Base-by-base conservation (phyloP, 2,797 vertebrate species). In the Microcaecilia unicolor region DNA sequence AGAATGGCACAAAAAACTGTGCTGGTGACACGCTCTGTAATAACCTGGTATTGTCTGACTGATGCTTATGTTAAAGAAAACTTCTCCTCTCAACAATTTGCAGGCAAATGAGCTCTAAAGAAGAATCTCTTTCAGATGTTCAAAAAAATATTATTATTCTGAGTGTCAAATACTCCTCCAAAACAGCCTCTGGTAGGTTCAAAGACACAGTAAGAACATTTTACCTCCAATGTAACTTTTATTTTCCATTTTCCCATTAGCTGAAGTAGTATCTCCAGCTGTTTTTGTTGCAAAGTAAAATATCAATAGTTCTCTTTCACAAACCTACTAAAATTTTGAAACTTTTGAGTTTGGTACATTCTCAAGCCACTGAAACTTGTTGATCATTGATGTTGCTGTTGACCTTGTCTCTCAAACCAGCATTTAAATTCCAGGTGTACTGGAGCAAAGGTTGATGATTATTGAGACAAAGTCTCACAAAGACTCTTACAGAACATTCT, bases 361-460 rank as follows among this genome's bases (percentile, higher is more conserved):
- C n/a, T n/a, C n/a, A n/a, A n/a, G n/a, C n/a, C n/a, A n/a, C n/a
- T n/a, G n/a, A n/a, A n/a, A n/a, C n/a, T n/a, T n/a, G n/a, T n/a
- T n/a, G n/a, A n/a, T n/a, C n/a, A n/a, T n/a, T 36, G 36, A 20
- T 49, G 41, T 51, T 56, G 49, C 41, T 54, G 26, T 51, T 47
- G 45, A 51, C 31, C 28, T 54, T 41, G 46, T 61, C 38, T 61
- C 58, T 61, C 48, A 61, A 61, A 45, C 45, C 51, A 43, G 36
- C 44, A 15, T 60, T 64, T 60, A 54, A 64, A 48, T 64, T 64
- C 47, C 61, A 64, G 61, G 61, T 64, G 23, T 55, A 45, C 56
- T 54, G 52, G n/a, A 53, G 56, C 47, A 57, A 60, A 64, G 57
- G 47, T 64, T 60, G 61, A 51, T 56, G 53, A 34, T 46, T 48